Evolutionary conservation across 2,888 invertebrate species (phyloP).

Genomic region (Andrena dorsata): DNA sequence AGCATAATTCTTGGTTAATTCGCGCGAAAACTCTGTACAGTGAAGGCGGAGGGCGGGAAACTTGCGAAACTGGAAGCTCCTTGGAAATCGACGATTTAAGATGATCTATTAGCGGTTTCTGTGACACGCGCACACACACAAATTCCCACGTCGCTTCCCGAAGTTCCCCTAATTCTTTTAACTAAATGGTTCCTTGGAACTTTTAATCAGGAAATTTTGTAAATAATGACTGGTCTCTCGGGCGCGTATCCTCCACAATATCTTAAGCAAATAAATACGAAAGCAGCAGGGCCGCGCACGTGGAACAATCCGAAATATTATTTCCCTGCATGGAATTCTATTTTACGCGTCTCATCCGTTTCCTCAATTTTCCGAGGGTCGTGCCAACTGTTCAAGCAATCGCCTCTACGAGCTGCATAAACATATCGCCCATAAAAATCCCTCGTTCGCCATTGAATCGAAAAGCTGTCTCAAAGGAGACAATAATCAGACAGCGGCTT

Average conservation of each 20-base stretch:
- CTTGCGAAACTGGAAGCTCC: slow-evolving; percentile 49
- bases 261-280: neutral
- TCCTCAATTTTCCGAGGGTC: slow-evolving; percentile 31
- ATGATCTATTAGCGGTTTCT: slow-evolving; percentile 54
- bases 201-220: slow-evolving; percentile 7
- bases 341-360: slow-evolving; percentile 10
- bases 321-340: slow-evolving; percentile 18
- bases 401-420: slow-evolving; percentile 16
- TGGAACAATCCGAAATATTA: neutral
- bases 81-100: slow-evolving; percentile 57
- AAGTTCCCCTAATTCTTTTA: slow-evolving; percentile 17
- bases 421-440: slow-evolving; percentile 36
- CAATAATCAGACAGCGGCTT: slow-evolving; percentile 45
- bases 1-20: slow-evolving; percentile 62
- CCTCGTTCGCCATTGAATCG: slow-evolving; percentile 28
- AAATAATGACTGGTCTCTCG: neutral
- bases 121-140: slow-evolving; percentile 22
- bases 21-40: slow-evolving; percentile 37
- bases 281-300: neutral
- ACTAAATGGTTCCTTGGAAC: slow-evolving; percentile 19
- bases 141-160: slow-evolving; percentile 17
- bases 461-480: slow-evolving; percentile 30
- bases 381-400: slow-evolving; percentile 21
- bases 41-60: slow-evolving; percentile 26
- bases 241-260: too few relatives aligned